Conservation (phyloP, 2,113 vertebrate genomes). For the Bos javanicus region DNA sequence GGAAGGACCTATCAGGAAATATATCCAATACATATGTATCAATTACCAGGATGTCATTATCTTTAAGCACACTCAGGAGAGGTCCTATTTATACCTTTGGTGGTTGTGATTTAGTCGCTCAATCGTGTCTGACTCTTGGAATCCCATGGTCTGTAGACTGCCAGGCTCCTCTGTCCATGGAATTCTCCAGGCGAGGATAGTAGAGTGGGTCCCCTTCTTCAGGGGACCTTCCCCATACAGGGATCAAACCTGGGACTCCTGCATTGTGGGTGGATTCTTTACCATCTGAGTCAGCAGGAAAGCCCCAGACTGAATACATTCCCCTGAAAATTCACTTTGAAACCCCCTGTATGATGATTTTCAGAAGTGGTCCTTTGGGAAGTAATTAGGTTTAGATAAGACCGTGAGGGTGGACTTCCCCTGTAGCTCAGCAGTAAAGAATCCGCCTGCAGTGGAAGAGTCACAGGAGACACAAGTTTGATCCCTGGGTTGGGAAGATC, state of each 20-base stretch:
- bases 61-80: neutral
- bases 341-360: neutral
- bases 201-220: neutral
- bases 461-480: accelerated
- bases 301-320: neutral
- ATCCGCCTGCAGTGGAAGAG: neutral
- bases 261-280: neutral
- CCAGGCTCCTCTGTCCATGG: neutral
- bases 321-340: neutral
- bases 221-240: neutral
- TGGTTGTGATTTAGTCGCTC: neutral
- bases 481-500: neutral
- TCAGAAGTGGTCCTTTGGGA: neutral
- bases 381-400: neutral
- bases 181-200: neutral
- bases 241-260: neutral
- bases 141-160: neutral
- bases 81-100: neutral
- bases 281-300: neutral
- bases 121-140: neutral
- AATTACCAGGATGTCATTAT: neutral
- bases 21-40: neutral
- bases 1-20: neutral
- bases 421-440: neutral
- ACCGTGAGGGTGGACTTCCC: neutral